phyloP scores from a whole-genome alignment of 2,888 invertebrate species.

The Diarsia dahlii region DNA sequence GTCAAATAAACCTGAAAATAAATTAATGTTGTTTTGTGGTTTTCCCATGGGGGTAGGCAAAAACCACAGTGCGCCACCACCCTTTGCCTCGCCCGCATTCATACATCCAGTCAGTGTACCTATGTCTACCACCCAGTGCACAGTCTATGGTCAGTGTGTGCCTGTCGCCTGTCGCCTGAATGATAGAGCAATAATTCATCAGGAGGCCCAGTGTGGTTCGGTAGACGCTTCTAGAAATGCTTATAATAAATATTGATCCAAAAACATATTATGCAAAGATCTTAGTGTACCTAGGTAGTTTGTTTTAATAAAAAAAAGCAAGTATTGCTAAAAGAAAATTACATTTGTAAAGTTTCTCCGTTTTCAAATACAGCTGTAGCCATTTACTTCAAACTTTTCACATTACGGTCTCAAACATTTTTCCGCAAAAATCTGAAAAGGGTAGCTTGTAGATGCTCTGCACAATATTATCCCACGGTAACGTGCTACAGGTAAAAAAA shows the following conservation, averaged over 20 bases:
- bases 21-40: too few relatives aligned
- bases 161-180: background rate
- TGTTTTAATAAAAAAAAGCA: constrained; percentile 13
- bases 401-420: constrained; percentile 34
- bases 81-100: too few relatives aligned
- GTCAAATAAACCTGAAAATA: too few relatives aligned
- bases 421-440: constrained; percentile 17
- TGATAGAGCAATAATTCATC: background rate
- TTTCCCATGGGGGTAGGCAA: too few relatives aligned
- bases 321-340: background rate
- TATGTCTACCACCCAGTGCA: too few relatives aligned
- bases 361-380: constrained; percentile 30
- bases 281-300: background rate
- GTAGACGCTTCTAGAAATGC: background rate
- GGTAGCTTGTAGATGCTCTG: constrained; percentile 8
- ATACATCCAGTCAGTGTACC: too few relatives aligned
- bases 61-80: too few relatives aligned
- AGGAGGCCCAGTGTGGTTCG: background rate
- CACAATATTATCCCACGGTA: background rate
- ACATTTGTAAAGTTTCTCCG: constrained; percentile 8
- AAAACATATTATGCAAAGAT: background rate
- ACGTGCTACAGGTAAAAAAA: background rate
- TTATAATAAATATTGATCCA: background rate
- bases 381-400: constrained; percentile 46
- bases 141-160: too few relatives aligned